Evolutionary conservation across 2,888 invertebrate species (phyloP), one percentile per base, ranked within the genome.

Genomic region (Rhingia rostrata): DNA sequence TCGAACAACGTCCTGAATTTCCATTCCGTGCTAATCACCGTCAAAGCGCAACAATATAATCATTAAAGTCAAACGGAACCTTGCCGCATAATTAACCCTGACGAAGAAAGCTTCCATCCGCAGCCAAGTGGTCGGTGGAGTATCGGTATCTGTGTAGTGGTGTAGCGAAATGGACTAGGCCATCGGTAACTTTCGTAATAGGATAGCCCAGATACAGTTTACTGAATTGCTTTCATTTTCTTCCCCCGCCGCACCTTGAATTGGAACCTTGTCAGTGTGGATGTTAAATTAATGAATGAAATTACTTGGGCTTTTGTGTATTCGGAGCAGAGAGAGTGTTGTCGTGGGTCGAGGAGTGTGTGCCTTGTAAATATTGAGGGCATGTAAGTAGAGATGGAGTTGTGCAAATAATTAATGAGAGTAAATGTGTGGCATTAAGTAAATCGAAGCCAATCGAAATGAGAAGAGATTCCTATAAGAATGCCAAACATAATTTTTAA

Each of bases 21-120:
- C 70, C 74, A 84, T 84, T 84, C 64, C 80, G 70, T 84, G 84
- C 84, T 84, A 84, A 84, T 84, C 84, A 84, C 84, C 69, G 80
- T 70, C 84, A 80, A 80, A 80, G 80, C 80, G 74, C 84, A 80
- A 80, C 84, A 80, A 80, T 84, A 80, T 84, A 70, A 84, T 84
- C 75, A 75, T 84, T 84, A 84, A 66, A 75, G 69, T 70, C 80
- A 74, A 80, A 75, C 66, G 80, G 79, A 75, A 80, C 80, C 69
- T 54, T 79, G 79, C 80, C 84, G 74, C 79, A 80, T 84, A 84
- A 84, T 84, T 84, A 80, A 84, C 80, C 80, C 80, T 80, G 84
- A 70, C 75, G 70, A 39, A 60, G 61, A 63, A 49, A 61, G 53
- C 47, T 66, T 51, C 49, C 77, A 53, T 70, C 70, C 61, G 39